Base-by-base conservation (phyloP, 1,140 invertebrate species). In the Pseudomyrmex pallidus region DNA sequence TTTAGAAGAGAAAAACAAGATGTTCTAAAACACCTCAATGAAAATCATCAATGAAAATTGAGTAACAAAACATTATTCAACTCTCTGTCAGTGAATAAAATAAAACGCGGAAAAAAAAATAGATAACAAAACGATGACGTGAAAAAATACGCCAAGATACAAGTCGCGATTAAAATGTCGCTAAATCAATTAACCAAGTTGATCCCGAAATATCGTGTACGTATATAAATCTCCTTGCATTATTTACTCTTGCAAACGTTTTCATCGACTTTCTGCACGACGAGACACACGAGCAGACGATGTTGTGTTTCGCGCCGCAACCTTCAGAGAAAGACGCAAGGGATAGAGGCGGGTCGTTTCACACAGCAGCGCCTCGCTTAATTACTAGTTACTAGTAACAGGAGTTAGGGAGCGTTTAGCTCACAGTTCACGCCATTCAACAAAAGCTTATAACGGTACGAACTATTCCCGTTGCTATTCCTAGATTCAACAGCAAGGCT, bases 301-400 rank as follows among this genome's bases (percentile, higher is more conserved):
- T 83, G 68, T 35, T 35, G 85, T 82, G 78, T 83, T 90, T 88
- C 83, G 84, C 80, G 61, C 63, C 46, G n/a, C 80, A 72, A 90
- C 74, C 72, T 80, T 80, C 56, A 73, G 76, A 66, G 84, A 86
- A 89, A 83, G 83, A 74, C 82, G 66, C 70, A 52, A 76, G 82
- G 62, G 74, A 74, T 25, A 74, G 77, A 84, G 63, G 52, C 88
- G 84, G 85, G 72, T 89, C 90, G 87, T 92, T 92, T 92, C 90
- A 92, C 91, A 91, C 89, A 89, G 91, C 89, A 90, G 87, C 90
- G 88, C 91, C 87, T 91, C 88, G 90, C 86, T 92, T 92, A 92
- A 92, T 92, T 92, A 91, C 91, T 90, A 91, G 90, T 91, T 91
- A 90, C 88, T 89, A 87, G 90, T 91, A 92, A 89, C 90, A 85